A percentile compares a stretch with the other conserved stretches of the same genome.
phyloP scores from a whole-genome alignment of 2,113 vertebrate species.

The Sander lucioperca region DNA sequence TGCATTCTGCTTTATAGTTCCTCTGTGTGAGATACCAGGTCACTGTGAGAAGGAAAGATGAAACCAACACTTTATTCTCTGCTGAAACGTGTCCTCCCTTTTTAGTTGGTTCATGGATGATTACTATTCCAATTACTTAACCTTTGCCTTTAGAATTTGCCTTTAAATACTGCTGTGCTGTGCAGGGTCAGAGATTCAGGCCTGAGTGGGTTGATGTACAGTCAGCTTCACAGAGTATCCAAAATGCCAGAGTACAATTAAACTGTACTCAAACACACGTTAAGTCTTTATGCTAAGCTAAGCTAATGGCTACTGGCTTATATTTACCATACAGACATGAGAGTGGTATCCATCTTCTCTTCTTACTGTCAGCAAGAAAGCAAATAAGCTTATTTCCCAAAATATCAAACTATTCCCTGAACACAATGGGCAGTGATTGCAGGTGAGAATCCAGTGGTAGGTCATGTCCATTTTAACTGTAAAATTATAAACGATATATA shows the following conservation, averaged over 20 bases:
- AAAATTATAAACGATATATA: not conserved
- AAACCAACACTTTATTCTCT: constrained; percentile 54
- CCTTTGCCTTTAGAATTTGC: constrained; percentile 9
- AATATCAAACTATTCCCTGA: constrained; percentile 3
- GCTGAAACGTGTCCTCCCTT: constrained; percentile 39
- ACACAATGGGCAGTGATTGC: not conserved
- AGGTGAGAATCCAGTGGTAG: not conserved
- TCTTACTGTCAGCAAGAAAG: constrained; percentile 5
- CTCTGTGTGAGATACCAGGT: constrained; percentile 64
- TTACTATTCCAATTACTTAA: constrained; percentile 58
- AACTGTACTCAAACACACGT: not conserved
- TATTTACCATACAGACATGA: constrained; percentile 5
- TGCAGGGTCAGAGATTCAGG: not conserved
- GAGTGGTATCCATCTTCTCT: constrained; percentile 16
- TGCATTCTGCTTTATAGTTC: constrained; percentile 65
- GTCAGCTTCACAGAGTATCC: constrained; percentile 19
- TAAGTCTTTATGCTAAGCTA: too few species aligned
- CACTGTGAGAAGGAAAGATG: constrained; percentile 51
- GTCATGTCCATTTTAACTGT: not conserved
- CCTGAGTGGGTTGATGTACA: constrained; percentile 9
- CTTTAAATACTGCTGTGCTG: constrained; percentile 33
- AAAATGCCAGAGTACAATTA: constrained; percentile 6
- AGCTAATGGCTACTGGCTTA: too few species aligned
- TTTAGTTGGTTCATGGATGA: constrained; percentile 45
- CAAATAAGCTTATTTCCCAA: constrained; percentile 5